Evolutionary conservation across 2,797 vertebrate species (phyloP).

Genomic region (Vipera latastei): DNA sequence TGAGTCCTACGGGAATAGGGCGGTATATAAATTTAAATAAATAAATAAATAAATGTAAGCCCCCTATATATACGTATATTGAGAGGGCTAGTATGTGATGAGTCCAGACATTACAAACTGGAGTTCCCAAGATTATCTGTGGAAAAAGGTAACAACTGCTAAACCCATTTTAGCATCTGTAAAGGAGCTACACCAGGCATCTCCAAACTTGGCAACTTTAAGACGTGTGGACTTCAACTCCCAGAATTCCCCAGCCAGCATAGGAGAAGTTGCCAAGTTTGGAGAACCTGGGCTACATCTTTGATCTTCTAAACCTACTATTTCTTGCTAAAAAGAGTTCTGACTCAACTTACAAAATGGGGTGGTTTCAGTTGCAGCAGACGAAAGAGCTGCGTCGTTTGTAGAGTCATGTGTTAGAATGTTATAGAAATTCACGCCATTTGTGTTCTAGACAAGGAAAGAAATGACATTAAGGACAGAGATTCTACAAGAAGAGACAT

Average conservation of each 20-base stretch:
- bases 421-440: conserved; percentile 97
- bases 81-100: background rate
- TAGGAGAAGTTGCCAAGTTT: background rate
- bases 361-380: conserved; percentile 43
- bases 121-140: background rate
- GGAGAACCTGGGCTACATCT: background rate
- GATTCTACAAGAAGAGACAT: background rate
- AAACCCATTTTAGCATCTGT: background rate
- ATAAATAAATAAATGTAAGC: no score
- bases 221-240: background rate
- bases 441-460: conserved; percentile 82
- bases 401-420: conserved; percentile 80
- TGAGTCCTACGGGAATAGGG: no score
- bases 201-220: background rate
- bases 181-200: background rate
- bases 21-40: no score
- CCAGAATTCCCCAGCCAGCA: background rate
- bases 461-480: background rate
- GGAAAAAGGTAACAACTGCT: background rate
- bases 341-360: conserved; percentile 76
- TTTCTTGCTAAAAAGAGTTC: background rate
- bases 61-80: background rate
- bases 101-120: background rate
- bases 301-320: background rate
- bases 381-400: background rate